Conservation (phyloP, 2,113 vertebrate species). For the Syngnathus typhle region DNA sequence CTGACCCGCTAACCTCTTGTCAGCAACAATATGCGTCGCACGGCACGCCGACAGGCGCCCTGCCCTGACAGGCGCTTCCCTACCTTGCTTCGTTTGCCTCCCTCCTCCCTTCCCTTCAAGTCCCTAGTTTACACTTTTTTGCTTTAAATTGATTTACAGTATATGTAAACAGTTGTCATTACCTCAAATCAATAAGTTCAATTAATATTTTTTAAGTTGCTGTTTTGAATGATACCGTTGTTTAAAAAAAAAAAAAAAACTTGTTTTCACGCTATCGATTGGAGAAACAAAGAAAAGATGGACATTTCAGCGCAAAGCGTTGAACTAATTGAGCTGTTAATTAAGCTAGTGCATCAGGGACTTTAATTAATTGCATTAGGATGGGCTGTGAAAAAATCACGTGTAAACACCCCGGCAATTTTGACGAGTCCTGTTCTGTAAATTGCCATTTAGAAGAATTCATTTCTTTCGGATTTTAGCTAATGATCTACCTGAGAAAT, state of each 20-base stretch:
- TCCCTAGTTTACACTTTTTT: conserved; percentile 10
- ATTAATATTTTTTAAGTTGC: neutral
- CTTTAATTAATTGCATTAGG: conserved; percentile 4
- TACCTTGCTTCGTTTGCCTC: conserved; percentile 4
- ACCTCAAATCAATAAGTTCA: neutral
- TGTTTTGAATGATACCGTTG: neutral
- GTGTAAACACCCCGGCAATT: neutral
- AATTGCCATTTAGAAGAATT: neutral
- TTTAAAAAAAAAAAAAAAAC: neutral
- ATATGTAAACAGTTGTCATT: neutral
- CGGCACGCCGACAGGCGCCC: conserved; percentile 42
- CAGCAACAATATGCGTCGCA: conserved; percentile 71
- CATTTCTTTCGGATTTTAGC: neutral
- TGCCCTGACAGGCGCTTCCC: conserved; percentile 55
- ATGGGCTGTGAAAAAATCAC: neutral
- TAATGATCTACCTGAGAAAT: neutral
- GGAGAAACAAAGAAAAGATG: neutral
- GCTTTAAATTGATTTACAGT: neutral
- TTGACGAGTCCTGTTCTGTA: neutral
- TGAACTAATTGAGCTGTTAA: conserved; percentile 7
- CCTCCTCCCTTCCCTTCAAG: conserved; percentile 11
- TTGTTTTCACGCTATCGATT: neutral
- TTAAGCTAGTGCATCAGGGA: neutral
- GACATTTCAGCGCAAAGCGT: neutral
- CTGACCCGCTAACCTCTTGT: conserved; percentile 75